phyloP scores from a whole-genome alignment of 2,113 vertebrate species.

The Tetrax tetrax region DNA sequence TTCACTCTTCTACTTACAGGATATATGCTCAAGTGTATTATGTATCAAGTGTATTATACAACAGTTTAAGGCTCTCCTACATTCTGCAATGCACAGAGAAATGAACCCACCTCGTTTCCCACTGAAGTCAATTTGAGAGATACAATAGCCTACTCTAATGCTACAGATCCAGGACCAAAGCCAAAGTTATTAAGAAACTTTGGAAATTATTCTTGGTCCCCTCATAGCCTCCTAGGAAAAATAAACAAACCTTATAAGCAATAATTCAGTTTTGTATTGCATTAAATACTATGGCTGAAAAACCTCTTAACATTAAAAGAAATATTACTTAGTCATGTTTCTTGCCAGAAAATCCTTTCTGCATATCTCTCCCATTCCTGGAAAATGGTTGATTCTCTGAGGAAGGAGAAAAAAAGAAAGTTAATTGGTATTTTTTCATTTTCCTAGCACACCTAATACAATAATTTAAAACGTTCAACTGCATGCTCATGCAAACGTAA shows the following conservation, averaged over 20 bases:
- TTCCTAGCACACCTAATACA: neutral
- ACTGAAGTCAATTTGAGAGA: neutral
- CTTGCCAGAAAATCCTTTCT: slow-evolving; percentile 98
- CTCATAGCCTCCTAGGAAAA: neutral
- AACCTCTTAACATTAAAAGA: slow-evolving; percentile 49
- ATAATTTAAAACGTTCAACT: neutral
- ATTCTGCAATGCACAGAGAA: neutral
- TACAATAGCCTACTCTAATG: neutral
- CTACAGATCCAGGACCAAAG: neutral
- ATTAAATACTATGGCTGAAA: neutral
- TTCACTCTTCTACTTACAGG: neutral
- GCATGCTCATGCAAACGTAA: neutral
- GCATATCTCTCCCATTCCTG: slow-evolving; percentile 99
- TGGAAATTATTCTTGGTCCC: neutral
- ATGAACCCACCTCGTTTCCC: neutral
- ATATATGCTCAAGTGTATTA: neutral
- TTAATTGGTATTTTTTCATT: neutral
- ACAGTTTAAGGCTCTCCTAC: neutral
- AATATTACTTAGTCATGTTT: slow-evolving; percentile 98
- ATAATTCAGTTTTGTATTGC: neutral
- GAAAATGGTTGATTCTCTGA: slow-evolving; percentile 99
- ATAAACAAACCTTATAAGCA: neutral
- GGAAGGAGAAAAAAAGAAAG: slow-evolving; percentile 75
- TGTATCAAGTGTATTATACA: neutral
- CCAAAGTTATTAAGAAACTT: neutral